Evolutionary conservation across 2,113 vertebrate species (phyloP).

Genomic region (Ellobius talpinus): DNA sequence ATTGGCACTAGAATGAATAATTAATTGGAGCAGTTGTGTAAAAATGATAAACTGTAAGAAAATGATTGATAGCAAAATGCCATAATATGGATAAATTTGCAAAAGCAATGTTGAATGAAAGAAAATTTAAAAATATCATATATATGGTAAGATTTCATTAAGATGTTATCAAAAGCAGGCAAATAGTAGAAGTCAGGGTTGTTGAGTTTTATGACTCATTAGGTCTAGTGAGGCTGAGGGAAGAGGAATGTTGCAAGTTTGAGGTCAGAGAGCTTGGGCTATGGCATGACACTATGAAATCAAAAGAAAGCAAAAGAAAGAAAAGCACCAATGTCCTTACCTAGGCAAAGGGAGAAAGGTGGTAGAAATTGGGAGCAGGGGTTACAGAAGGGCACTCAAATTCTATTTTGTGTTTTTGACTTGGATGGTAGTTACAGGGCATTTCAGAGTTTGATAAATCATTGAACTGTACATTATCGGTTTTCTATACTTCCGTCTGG

Average conservation of each 20-base stretch:
- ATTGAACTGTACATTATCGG: background rate
- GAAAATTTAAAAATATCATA: background rate
- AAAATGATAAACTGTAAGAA: background rate
- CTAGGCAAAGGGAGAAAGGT: background rate
- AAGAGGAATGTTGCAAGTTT: background rate
- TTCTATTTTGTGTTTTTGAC: background rate
- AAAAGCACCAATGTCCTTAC: background rate
- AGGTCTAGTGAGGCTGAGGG: background rate
- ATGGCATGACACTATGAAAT: background rate
- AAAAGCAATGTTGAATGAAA: conserved; percentile 22
- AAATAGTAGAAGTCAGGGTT: background rate
- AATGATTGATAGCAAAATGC: background rate
- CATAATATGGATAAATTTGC: background rate
- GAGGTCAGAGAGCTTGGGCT: background rate
- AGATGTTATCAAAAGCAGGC: background rate
- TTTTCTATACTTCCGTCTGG: background rate
- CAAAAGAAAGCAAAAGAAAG: background rate
- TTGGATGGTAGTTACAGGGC: background rate
- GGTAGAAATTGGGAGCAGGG: background rate
- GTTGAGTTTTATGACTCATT: background rate
- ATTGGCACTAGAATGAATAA: background rate
- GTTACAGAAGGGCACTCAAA: background rate
- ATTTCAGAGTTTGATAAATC: conserved; percentile 11
- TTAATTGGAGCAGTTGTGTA: background rate
- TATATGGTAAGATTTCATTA: background rate